Evolutionary conservation across 2,113 vertebrate genomes (phyloP), one percentile per base, ranked within the genome.

Genomic region (Tragelaphus imberbis): DNA sequence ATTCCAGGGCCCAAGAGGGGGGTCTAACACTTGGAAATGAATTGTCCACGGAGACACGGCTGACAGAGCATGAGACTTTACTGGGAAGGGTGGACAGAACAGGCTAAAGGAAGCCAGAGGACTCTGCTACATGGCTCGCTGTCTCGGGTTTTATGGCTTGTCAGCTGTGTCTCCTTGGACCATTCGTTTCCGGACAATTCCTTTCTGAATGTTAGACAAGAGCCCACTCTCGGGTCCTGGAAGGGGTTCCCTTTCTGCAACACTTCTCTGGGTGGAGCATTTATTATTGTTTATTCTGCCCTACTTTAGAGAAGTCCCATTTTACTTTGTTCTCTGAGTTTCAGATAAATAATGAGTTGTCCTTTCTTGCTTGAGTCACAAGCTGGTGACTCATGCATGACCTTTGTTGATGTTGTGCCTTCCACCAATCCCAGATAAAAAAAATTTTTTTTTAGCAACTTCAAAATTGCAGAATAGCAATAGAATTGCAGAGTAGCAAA

Each of bases 261-360:
- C 30, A 47, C 51, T 71, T 79, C 49, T 6, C 63, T 47, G 33
- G 36, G 36, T 27, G 53, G 28, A 61, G 44, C 90, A 55, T 84
- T 58, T 55, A 3, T 89, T 17, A 59, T 91, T 23, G 71, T 75
- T 58, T 94, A 81, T 28, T 61, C 91, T 95, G 19, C 23, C 12
- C 15, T 86, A 23, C 8, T 97, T 94, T 81, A 47, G 44, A 75
- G 94, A 68, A 33, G 13, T n/a, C 28, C n/a, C 9, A n/a, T 91
- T 93, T 96, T 94, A 84, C 21, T 85, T 93, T 6, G 4, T 81
- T 91, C 47, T 84, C 80, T 53, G 75, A 56, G n/a, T 88, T 56
- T 94, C 59, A 96, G 58, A 63, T 47, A 84, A 97, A 63, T 80
- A n/a, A 25, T 19, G 25, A 71, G 2, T 94, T 51, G 4, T 68